These are phyloP conservation scores for Ommatoiulus sabulosus DNA, from an alignment of 2,888 invertebrate genomes.

Conservation along the genomic window DNA sequence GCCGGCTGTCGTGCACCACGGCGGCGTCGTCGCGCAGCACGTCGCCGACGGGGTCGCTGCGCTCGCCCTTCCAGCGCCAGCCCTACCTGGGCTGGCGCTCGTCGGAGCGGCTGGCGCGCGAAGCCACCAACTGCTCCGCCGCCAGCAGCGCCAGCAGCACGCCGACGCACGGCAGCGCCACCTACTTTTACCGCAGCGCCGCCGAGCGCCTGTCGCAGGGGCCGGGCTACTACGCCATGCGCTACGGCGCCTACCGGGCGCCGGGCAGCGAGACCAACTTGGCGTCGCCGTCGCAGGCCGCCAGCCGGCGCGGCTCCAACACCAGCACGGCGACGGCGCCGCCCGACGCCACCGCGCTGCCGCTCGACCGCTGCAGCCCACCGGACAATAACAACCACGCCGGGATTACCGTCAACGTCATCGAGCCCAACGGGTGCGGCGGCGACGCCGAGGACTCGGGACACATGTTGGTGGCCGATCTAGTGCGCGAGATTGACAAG, in stretches of 20 bases:
- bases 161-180: slow-evolving; percentile 68
- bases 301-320: slow-evolving; percentile 73
- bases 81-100: slow-evolving; percentile 91
- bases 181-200: slow-evolving; percentile 75
- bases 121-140: slow-evolving; percentile 66
- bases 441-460: slow-evolving; percentile 78
- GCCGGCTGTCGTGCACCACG: slow-evolving; percentile 74
- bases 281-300: neutral
- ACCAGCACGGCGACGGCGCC: slow-evolving; percentile 59
- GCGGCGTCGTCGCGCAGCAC: slow-evolving; percentile 70
- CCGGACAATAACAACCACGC: slow-evolving; percentile 66
- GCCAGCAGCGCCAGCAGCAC: slow-evolving; percentile 66
- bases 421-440: slow-evolving; percentile 76
- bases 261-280: slow-evolving; percentile 49
- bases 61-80: slow-evolving; percentile 73
- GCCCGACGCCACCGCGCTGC: slow-evolving; percentile 55
- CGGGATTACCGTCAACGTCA: slow-evolving; percentile 47
- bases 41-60: slow-evolving; percentile 60
- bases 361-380: slow-evolving; percentile 61
- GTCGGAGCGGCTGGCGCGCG: slow-evolving; percentile 76
- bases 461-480: slow-evolving; percentile 59
- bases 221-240: slow-evolving; percentile 59
- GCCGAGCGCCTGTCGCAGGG: slow-evolving; percentile 68
- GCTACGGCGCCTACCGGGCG: slow-evolving; percentile 50
- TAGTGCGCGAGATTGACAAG: slow-evolving; percentile 65